Evolutionary conservation across 2,888 invertebrate species (phyloP).

Genomic region (Embidobia sp.): DNA sequence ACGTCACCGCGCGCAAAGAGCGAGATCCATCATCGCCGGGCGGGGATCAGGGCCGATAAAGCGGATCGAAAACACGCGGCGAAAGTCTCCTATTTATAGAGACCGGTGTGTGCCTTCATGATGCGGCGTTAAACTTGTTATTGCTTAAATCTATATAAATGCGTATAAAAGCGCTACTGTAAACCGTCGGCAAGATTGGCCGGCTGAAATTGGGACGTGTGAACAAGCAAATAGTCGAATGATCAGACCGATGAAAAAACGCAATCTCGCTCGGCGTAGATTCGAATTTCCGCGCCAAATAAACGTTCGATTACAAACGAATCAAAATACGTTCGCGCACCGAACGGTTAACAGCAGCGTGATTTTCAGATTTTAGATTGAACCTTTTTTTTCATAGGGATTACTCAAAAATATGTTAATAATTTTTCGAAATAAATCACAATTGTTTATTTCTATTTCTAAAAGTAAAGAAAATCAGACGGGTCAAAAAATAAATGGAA

Average conservation of each 20-base stretch:
- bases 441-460: too few relatives aligned
- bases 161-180: not conserved
- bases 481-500: too few relatives aligned
- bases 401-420: too few relatives aligned
- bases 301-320: too few relatives aligned
- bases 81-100: slow-evolving; percentile 37
- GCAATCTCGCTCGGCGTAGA: too few relatives aligned
- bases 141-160: slow-evolving; percentile 14
- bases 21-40: not conserved
- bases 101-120: not conserved
- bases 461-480: too few relatives aligned
- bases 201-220: slow-evolving; percentile 7
- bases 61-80: slow-evolving; percentile 10
- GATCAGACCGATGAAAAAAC: not conserved
- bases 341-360: too few relatives aligned
- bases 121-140: slow-evolving; percentile 23
- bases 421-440: too few relatives aligned
- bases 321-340: too few relatives aligned
- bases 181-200: slow-evolving; percentile 33
- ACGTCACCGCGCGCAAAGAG: slow-evolving; percentile 1
- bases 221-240: slow-evolving; percentile 14
- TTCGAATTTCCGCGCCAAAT: too few relatives aligned
- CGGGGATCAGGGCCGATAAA: not conserved
- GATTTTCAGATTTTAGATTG: too few relatives aligned
- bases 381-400: too few relatives aligned